Evolutionary conservation across 2,797 vertebrate species (phyloP).

Genomic region (Myotis daubentonii): DNA sequence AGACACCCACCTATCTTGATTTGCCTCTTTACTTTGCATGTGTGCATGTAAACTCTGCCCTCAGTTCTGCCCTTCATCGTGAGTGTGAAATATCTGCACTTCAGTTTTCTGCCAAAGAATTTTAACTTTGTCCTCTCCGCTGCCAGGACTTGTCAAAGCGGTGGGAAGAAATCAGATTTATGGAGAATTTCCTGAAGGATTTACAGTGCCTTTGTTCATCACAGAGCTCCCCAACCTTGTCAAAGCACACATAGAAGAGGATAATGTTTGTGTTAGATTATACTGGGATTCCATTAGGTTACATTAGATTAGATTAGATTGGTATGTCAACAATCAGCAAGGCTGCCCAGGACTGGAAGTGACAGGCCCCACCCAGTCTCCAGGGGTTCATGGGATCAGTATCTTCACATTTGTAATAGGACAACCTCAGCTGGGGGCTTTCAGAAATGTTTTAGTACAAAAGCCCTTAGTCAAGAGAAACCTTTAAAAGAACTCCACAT

Average conservation of each 20-base stretch:
- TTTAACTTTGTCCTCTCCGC: not conserved
- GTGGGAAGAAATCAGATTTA: slow-evolving; percentile 20
- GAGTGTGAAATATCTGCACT: not conserved
- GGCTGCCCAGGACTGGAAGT: not conserved
- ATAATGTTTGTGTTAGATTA: not conserved
- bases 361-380: not conserved
- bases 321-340: not conserved
- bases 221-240: not conserved
- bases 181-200: not conserved
- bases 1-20: not conserved
- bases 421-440: not conserved
- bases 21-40: slow-evolving; percentile 1
- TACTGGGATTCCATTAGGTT: not conserved
- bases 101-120: slow-evolving; percentile 11
- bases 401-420: not conserved
- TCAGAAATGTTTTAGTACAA: not conserved
- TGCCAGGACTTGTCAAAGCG: not conserved
- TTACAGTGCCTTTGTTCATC: not conserved
- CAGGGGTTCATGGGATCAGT: not conserved
- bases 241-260: not conserved
- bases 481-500: not conserved
- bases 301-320: not conserved
- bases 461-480: slow-evolving; percentile 28
- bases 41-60: not conserved
- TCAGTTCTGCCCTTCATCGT: not conserved